These are phyloP conservation scores for Apteryx mantelli DNA, from an alignment of 2,113 vertebrate genomes.

Conservation along the genomic window DNA sequence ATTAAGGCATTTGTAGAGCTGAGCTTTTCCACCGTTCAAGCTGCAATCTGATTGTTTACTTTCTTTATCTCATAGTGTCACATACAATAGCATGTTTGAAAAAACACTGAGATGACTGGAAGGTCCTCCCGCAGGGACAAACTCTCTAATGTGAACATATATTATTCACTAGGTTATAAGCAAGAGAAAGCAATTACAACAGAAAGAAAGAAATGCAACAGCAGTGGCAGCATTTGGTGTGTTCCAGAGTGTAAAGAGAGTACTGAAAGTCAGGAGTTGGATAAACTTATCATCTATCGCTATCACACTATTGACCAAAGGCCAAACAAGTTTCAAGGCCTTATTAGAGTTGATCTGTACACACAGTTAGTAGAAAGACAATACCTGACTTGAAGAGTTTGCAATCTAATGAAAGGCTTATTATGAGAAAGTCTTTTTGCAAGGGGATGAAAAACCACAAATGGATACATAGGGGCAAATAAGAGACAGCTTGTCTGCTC, in stretches of 20 bases:
- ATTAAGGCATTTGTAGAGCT: background rate
- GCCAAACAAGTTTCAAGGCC: slow-evolving; percentile 24
- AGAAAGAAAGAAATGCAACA: slow-evolving; percentile 13
- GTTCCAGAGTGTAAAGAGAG: background rate
- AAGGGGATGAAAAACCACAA: slow-evolving; percentile 45
- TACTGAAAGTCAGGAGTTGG: slow-evolving; percentile 7
- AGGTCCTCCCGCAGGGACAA: slow-evolving; percentile 66
- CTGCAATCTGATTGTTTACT: slow-evolving; percentile 53
- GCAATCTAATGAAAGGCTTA: slow-evolving; percentile 51
- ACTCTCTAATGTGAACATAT: slow-evolving; percentile 66
- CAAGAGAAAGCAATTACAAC: slow-evolving; percentile 64
- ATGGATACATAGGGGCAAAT: slow-evolving; percentile 36
- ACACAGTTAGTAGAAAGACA: slow-evolving; percentile 27
- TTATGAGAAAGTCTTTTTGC: slow-evolving; percentile 29
- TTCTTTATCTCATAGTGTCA: slow-evolving; percentile 67
- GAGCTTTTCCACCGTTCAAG: background rate
- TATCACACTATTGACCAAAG: slow-evolving; percentile 25
- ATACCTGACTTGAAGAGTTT: slow-evolving; percentile 45
- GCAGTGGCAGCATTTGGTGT: background rate
- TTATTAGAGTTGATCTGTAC: slow-evolving; percentile 39
- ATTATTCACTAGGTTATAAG: slow-evolving; percentile 71
- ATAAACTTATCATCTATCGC: slow-evolving; percentile 20
- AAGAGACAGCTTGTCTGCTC: slow-evolving; percentile 68
- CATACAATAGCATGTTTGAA: slow-evolving; percentile 33
- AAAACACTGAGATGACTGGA: slow-evolving; percentile 59